Percentiles rank a stretch among this genome's conserved stretches.
These are phyloP conservation scores for Anthonomus grandis DNA, from an alignment of 1,140 invertebrate genomes.

Conservation along the genomic window DNA sequence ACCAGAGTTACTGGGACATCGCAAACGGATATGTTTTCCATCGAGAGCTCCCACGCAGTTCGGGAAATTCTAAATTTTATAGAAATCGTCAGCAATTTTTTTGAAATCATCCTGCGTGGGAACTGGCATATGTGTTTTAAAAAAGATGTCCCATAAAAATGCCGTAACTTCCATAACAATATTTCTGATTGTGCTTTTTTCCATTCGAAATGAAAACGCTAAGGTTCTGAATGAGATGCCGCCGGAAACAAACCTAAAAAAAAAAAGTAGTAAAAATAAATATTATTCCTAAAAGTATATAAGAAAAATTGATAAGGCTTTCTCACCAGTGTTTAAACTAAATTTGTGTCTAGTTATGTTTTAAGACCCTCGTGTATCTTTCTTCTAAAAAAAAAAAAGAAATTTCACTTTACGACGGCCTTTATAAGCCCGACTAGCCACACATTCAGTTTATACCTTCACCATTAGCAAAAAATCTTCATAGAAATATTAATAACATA, in stretches of 20 bases:
- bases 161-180: constrained; percentile 41
- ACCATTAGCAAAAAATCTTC: too few relatives aligned
- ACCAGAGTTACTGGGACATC: constrained; percentile 41
- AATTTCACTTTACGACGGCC: too few relatives aligned
- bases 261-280: too few relatives aligned
- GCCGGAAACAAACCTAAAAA: constrained; percentile 50
- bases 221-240: constrained; percentile 43
- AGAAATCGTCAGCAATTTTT: constrained; percentile 36
- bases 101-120: constrained; percentile 39
- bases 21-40: constrained; percentile 48
- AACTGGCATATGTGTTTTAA: constrained; percentile 30
- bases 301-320: too few relatives aligned
- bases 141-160: constrained; percentile 40
- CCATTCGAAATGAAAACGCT: constrained; percentile 38
- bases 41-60: constrained; percentile 50
- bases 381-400: too few relatives aligned
- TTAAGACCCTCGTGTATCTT: too few relatives aligned
- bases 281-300: too few relatives aligned
- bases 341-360: too few relatives aligned
- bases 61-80: constrained; percentile 41
- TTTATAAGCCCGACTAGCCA: too few relatives aligned
- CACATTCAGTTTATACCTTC: too few relatives aligned
- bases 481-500: too few relatives aligned
- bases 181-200: constrained; percentile 29
- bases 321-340: too few relatives aligned